A percentile compares a stretch with the other conserved stretches of the same genome.
These are phyloP conservation scores for Tuta absoluta DNA, from an alignment of 2,888 invertebrate genomes.

Conservation along the genomic window DNA sequence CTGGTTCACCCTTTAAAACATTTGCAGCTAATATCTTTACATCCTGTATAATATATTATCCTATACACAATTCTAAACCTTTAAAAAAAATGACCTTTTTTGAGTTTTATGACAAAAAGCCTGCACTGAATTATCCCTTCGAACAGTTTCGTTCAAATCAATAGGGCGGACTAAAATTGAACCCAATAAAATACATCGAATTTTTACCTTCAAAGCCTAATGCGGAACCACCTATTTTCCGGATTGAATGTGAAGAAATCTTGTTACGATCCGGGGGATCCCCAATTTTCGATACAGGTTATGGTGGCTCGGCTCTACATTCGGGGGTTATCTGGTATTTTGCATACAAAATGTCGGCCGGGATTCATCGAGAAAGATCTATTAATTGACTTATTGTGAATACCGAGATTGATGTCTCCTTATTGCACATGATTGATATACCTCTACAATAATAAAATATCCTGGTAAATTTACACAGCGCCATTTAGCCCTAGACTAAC, in stretches of 20 bases:
- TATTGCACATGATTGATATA: neutral
- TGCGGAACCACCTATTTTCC: slow-evolving; percentile 41
- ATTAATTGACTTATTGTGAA: neutral
- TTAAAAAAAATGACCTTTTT: too few relatives aligned
- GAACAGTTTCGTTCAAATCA: neutral
- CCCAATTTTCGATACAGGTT: slow-evolving; percentile 50
- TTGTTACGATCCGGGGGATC: slow-evolving; percentile 53
- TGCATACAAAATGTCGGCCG: neutral
- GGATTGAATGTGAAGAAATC: slow-evolving; percentile 56
- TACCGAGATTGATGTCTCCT: neutral
- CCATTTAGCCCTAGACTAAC: too few relatives aligned
- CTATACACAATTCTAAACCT: too few relatives aligned
- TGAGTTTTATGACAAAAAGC: too few relatives aligned
- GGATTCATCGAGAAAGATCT: neutral
- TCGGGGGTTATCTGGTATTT: slow-evolving; percentile 42
- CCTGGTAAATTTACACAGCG: too few relatives aligned
- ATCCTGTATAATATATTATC: too few relatives aligned
- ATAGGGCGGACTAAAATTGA: neutral
- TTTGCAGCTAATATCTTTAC: too few relatives aligned
- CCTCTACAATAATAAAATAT: too few relatives aligned
- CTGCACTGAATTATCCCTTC: neutral
- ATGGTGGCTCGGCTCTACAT: slow-evolving; percentile 41
- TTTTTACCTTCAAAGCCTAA: neutral
- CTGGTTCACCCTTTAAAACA: too few relatives aligned
- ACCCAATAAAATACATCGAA: slow-evolving; percentile 16